phyloP scores from a whole-genome alignment of 64 coral and sea anemone genomes.

The Pocillopora damicornis region DNA sequence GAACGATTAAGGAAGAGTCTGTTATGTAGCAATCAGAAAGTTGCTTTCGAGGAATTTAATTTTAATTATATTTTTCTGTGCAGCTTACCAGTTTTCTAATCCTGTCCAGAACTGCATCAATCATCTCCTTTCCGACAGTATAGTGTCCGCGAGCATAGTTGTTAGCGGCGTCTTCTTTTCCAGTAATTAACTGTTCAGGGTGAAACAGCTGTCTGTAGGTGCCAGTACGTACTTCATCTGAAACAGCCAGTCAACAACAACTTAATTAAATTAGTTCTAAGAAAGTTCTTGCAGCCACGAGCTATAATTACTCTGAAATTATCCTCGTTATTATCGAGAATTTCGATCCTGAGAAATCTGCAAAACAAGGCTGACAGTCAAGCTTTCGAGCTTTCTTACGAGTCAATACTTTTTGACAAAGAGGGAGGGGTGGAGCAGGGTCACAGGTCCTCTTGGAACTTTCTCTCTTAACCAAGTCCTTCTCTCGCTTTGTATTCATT shows the following conservation, averaged over 20 bases:
- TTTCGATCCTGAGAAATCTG: too few relatives aligned
- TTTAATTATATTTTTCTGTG: neutral
- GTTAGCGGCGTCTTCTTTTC: conserved; percentile 34
- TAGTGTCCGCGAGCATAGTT: conserved; percentile 33
- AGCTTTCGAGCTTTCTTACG: too few relatives aligned
- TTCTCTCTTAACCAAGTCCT: too few relatives aligned
- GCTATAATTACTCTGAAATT: too few relatives aligned
- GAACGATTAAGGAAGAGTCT: neutral
- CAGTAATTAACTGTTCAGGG: conserved; percentile 12
- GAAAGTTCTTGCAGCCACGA: too few relatives aligned
- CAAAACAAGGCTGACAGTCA: too few relatives aligned
- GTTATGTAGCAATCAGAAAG: neutral
- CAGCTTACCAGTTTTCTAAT: conserved; percentile 19
- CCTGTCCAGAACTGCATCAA: conserved; percentile 4
- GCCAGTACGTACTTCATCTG: conserved; percentile 10
- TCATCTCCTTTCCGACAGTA: conserved; percentile 8
- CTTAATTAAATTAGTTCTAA: too few relatives aligned
- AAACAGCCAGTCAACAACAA: neutral
- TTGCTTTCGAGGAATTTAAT: neutral
- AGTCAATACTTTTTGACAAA: too few relatives aligned
- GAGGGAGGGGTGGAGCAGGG: too few relatives aligned
- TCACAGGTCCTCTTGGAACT: too few relatives aligned
- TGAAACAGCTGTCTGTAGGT: conserved; percentile 31
- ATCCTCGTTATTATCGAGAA: too few relatives aligned
- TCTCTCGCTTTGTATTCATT: too few relatives aligned